Evolutionary conservation across 2,113 vertebrate genomes (phyloP), one percentile per base, ranked within the genome.

Genomic region (Dromaius novaehollandiae): DNA sequence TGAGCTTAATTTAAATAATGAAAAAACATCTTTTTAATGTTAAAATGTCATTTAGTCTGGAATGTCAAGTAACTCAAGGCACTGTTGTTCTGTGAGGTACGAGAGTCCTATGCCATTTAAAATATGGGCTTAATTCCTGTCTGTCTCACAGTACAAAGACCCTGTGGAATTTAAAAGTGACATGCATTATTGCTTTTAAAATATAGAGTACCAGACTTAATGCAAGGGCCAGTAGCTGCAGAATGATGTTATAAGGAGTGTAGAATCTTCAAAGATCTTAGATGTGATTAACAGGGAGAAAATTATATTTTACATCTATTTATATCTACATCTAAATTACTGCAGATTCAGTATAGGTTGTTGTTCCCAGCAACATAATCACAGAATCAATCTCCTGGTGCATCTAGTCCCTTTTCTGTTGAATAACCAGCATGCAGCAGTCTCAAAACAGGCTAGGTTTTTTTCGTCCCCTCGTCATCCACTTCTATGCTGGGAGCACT

Each of bases 1-100:
- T 93, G 73, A 83, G 36, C 58, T 79, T 73, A 79, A 93, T 93
- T 83, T 71, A 74, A 88, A 88, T 68, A 88, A 88, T 84, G 86
- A 66, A 76, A 64, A 60, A 58, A 92, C 85, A 32, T 12, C 17
- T 18, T 36, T 79, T 95, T 51, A 87, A 71, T 68, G 14, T 61
- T 20, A 92, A 78, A 82, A 24, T 76, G 46, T 42, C 55, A 24
- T 70, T 89, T 48, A 40, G 8, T 11, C 26, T 61, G 30, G 18
- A 76, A 86, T 51, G 40, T 63, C 4, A 1, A 24, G 40, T 58
- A 96, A 13, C 10, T 14, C 13, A 11, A 51, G 50, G 22, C 50
- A 38, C 42, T 50, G 86, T n/a, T 88, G 21, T 42, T 63, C 17
- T 32, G 1, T 28, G 12, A 82, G 34, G 64, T 42, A 44, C 6